phyloP scores from a whole-genome alignment of 2,888 invertebrate species.

The Entomobrya multifasciata region DNA sequence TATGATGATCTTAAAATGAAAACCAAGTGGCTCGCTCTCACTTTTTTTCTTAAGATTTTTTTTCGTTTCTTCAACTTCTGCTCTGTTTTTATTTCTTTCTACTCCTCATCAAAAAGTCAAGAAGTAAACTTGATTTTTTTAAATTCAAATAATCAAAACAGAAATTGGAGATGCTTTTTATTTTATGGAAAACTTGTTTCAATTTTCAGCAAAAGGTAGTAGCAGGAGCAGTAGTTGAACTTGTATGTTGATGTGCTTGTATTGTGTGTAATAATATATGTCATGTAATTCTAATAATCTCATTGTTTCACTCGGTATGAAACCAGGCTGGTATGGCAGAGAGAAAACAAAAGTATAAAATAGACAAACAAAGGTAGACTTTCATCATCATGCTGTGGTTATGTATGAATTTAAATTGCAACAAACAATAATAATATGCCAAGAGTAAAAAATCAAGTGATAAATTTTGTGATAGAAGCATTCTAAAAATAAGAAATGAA shows the following conservation, averaged over 20 bases:
- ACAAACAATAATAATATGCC: conserved; percentile 44
- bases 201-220: too few species aligned
- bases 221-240: conserved; percentile 8
- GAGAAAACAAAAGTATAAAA: too few species aligned
- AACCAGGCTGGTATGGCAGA: too few species aligned
- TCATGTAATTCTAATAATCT: conserved; percentile 48
- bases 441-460: conserved; percentile 28
- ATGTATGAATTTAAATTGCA: conserved; percentile 17
- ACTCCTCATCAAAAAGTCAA: conserved; percentile 48
- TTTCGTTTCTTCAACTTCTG: not conserved
- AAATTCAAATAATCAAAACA: conserved; percentile 44
- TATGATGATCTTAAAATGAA: conserved; percentile 14
- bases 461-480: conserved; percentile 37
- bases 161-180: conserved; percentile 45
- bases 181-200: conserved; percentile 54
- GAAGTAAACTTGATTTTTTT: conserved; percentile 43
- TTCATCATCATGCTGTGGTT: too few species aligned
- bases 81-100: conserved; percentile 47
- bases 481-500: conserved; percentile 37
- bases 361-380: too few species aligned
- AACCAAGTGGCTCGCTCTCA: conserved; percentile 34
- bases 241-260: conserved; percentile 31
- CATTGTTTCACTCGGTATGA: conserved; percentile 25
- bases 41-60: conserved; percentile 2
- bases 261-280: conserved; percentile 41